Conservation (phyloP, 2,797 vertebrate species). For the Pangasius sanitwongsei region DNA sequence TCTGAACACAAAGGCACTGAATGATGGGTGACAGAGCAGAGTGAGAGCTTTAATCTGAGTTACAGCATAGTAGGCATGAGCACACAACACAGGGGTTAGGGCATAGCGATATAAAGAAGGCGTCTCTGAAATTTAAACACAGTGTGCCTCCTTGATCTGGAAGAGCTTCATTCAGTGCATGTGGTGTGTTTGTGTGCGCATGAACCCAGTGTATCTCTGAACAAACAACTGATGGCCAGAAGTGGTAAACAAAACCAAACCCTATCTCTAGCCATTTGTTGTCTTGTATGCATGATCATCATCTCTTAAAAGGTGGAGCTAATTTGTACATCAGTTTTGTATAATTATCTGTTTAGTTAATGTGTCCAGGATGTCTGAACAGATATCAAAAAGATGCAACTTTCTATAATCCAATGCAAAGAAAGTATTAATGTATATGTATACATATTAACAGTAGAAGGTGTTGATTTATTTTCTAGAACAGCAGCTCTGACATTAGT, state of each 20-base stretch:
- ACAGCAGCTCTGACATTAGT: background rate
- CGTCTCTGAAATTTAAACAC: background rate
- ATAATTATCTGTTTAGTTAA: background rate
- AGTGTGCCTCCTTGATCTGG: background rate
- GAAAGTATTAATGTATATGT: background rate
- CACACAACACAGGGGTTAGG: constrained; percentile 21
- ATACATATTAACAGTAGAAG: background rate
- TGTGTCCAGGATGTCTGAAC: background rate
- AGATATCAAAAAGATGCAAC: background rate
- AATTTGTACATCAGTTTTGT: background rate
- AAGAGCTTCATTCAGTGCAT: background rate
- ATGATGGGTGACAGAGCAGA: constrained; percentile 50
- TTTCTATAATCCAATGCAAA: background rate
- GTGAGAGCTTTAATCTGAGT: constrained; percentile 26
- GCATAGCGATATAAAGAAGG: background rate
- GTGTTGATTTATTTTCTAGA: background rate
- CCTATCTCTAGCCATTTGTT: background rate
- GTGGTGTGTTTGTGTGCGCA: background rate
- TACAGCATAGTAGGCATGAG: constrained; percentile 13
- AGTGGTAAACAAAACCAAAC: background rate
- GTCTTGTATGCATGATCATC: background rate
- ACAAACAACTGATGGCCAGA: background rate
- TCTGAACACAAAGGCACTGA: constrained; percentile 52
- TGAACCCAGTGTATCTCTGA: background rate
- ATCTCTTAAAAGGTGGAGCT: background rate